Evolutionary conservation across 2,797 vertebrate genomes (phyloP).

Genomic region (Luscinia luscinia): DNA sequence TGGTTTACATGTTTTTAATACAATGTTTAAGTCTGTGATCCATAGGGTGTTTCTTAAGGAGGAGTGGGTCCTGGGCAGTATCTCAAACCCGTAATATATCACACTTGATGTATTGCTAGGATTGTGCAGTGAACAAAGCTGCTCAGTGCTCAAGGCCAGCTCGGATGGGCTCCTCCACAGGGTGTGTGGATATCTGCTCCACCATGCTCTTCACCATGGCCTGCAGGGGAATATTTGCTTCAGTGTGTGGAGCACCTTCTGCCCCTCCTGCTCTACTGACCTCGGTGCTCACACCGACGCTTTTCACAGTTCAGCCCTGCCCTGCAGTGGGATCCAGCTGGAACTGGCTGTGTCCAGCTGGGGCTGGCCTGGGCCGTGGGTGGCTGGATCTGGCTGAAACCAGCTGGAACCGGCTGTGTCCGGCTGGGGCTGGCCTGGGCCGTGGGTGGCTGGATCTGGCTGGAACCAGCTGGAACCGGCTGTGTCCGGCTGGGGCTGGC

Average conservation of each 20-base stretch:
- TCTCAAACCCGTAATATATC: not conserved
- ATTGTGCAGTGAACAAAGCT: not conserved
- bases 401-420: too few species aligned
- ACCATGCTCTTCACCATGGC: rapidly evolving
- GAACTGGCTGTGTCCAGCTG: too few species aligned
- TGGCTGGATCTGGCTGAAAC: too few species aligned
- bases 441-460: too few species aligned
- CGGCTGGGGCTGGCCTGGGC: too few species aligned
- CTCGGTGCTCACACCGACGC: rapidly evolving
- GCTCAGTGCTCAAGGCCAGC: not conserved
- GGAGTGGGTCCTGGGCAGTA: not conserved
- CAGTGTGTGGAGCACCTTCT: not conserved
- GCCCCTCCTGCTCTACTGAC: not conserved
- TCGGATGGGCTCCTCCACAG: not conserved
- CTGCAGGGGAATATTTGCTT: not conserved
- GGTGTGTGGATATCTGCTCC: not conserved
- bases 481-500: too few species aligned
- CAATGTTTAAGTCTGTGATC: not conserved
- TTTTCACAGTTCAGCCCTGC: rapidly evolving
- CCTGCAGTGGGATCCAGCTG: rapidly evolving
- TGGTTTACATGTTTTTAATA: not conserved
- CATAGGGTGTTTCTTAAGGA: not conserved
- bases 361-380: too few species aligned
- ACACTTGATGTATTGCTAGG: not conserved
- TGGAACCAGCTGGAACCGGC: too few species aligned